A percentile compares a stretch with the other conserved stretches of the same genome.
phyloP scores from a whole-genome alignment of 2,797 vertebrate species.

The Muscicapa striata region DNA sequence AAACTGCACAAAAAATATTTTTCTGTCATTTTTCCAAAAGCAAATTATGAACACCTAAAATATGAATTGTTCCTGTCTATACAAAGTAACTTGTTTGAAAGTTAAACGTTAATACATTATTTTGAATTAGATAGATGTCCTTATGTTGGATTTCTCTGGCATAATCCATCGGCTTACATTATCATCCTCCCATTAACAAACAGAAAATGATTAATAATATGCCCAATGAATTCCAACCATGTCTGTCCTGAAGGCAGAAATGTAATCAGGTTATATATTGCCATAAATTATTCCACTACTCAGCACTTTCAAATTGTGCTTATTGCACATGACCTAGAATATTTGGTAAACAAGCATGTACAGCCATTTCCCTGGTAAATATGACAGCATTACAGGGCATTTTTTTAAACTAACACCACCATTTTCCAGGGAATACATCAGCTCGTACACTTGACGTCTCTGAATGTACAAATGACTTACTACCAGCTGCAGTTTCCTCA shows the following conservation, averaged over 20 bases:
- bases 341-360: slow-evolving; percentile 16
- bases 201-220: slow-evolving; percentile 57
- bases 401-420: slow-evolving; percentile 8
- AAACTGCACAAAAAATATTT: neutral
- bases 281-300: slow-evolving; percentile 58
- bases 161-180: slow-evolving; percentile 40
- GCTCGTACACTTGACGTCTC: neutral
- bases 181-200: slow-evolving; percentile 38
- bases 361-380: neutral
- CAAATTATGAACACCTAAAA: slow-evolving; percentile 8
- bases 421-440: slow-evolving; percentile 4
- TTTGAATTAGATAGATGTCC: slow-evolving; percentile 16
- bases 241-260: slow-evolving; percentile 65
- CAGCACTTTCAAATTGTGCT: slow-evolving; percentile 48
- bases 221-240: slow-evolving; percentile 41
- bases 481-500: neutral
- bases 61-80: neutral
- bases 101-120: neutral
- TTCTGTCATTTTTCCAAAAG: neutral
- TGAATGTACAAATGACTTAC: neutral
- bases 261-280: slow-evolving; percentile 46
- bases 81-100: neutral
- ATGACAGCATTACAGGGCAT: neutral
- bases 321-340: slow-evolving; percentile 43
- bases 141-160: slow-evolving; percentile 28